Evolutionary conservation across 2,113 vertebrate species (phyloP).

Genomic region (Petroica traversi): DNA sequence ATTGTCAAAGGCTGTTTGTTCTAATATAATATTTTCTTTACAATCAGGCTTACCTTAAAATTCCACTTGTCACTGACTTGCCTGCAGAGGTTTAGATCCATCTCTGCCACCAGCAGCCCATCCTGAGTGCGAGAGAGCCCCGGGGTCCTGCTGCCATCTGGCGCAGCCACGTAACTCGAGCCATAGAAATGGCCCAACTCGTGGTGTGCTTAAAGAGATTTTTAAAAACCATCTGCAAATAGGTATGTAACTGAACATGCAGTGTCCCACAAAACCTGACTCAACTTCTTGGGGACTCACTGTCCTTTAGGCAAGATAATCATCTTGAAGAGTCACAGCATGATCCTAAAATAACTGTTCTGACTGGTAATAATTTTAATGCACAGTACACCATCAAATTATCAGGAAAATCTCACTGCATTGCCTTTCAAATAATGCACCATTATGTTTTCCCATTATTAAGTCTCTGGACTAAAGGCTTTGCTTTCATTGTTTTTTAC

Average conservation of each 20-base stretch:
- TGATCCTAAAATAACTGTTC: background rate
- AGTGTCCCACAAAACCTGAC: background rate
- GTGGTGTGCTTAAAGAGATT: conserved; percentile 79
- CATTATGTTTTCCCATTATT: background rate
- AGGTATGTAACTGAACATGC: background rate
- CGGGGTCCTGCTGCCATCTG: conserved; percentile 87
- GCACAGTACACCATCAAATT: background rate
- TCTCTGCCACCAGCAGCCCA: conserved; percentile 87
- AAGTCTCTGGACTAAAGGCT: background rate
- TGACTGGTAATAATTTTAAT: background rate
- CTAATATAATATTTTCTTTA: background rate
- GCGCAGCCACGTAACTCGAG: conserved; percentile 90
- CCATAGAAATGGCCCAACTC: conserved; percentile 95
- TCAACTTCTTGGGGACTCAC: background rate
- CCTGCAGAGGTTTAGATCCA: conserved; percentile 92
- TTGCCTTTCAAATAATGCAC: background rate
- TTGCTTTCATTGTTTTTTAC: background rate
- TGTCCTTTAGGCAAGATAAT: background rate
- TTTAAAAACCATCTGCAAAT: background rate
- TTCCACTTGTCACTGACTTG: conserved; percentile 92
- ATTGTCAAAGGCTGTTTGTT: background rate
- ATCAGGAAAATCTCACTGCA: background rate
- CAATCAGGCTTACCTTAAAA: conserved; percentile 83
- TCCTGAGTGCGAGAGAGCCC: conserved; percentile 87
- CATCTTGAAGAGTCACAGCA: background rate